These are phyloP conservation scores for Otus sunia DNA, from an alignment of 2,113 vertebrate species.

Conservation along the genomic window DNA sequence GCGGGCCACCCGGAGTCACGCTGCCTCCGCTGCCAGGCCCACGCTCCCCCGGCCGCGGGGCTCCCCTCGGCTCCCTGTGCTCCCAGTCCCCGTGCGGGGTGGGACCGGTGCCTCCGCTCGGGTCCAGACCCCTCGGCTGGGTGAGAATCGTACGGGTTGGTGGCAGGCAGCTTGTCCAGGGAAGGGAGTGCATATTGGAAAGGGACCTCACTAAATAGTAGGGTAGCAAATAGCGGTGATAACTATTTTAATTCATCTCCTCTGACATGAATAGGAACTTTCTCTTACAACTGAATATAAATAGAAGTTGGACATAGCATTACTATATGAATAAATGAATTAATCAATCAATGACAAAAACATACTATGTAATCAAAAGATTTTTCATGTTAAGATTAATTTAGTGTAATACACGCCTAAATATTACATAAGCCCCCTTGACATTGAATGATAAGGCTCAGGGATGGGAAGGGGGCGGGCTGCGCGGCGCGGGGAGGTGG, in stretches of 20 bases:
- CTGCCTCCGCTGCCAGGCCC: neutral
- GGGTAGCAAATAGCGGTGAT: slow-evolving; percentile 23
- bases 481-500: neutral
- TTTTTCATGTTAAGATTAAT: slow-evolving; percentile 82
- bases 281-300: slow-evolving; percentile 71
- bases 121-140: neutral
- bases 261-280: slow-evolving; percentile 61
- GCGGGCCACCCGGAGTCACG: fast-evolving
- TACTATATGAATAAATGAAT: slow-evolving; percentile 78
- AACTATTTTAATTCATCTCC: slow-evolving; percentile 57
- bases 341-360: slow-evolving; percentile 80
- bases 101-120: neutral
- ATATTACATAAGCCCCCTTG: slow-evolving; percentile 78
- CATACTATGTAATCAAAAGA: slow-evolving; percentile 77
- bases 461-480: slow-evolving; percentile 12
- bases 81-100: fast-evolving
- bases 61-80: neutral
- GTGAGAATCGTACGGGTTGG: fast-evolving
- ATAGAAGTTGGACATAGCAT: slow-evolving; percentile 68
- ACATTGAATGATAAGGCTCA: slow-evolving; percentile 73
- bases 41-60: too few relatives aligned
- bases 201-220: neutral
- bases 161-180: neutral
- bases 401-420: slow-evolving; percentile 77
- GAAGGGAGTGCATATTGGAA: neutral